Base-by-base conservation (phyloP, 1,140 invertebrate species). In the Mycetomoellerius zeteki region DNA sequence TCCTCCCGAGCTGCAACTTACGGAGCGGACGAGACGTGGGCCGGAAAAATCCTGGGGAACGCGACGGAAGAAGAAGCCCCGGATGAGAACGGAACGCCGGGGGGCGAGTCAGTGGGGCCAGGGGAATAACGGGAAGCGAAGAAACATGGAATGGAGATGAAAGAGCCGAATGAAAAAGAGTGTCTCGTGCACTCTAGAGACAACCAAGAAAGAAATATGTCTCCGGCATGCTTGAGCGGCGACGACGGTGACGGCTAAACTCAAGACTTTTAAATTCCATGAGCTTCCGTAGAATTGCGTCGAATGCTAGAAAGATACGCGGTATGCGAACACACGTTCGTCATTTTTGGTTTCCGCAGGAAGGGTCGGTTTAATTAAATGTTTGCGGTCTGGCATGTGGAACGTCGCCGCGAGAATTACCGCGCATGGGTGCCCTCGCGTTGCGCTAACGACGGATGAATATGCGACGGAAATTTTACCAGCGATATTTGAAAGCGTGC, bases 161-260 rank as follows among this genome's bases (percentile, higher is more conserved):
- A 65, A 85, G 75, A 81, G 84, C 24, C 50, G 84, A 86, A 69
- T 81, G 75, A 86, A 67, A 80, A 80, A 77, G 58, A 78, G 30
- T 77, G 62, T 78, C 64, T 86, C 43, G 64, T 80, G 80, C 80
- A 67, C 52, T 86, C 62, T 27, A 24, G 52, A 67, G 75, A 78
- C 84, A 78, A 78, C 27, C 73, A 24, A n/a, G 82, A 30, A 85
- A 85, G 84, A 76, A 85, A 78, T 50, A 76, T 84, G 69, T 84
- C 80, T 75, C 69, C 69, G 69, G 52, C 69, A 60, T 84, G 80
- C 30, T 81, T 16, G 52, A 43, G 33, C 47, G 21, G 30, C 30
- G 24, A 27, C 21, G 73, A 12, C 30, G 62, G 30, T 27, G 47
- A 64, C 50, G 52, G 33, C 33, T 54, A 54, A 43, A 80, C 77